Evolutionary conservation across 2,113 vertebrate genomes (phyloP).

Genomic region (Emydocephalus ijimae): DNA sequence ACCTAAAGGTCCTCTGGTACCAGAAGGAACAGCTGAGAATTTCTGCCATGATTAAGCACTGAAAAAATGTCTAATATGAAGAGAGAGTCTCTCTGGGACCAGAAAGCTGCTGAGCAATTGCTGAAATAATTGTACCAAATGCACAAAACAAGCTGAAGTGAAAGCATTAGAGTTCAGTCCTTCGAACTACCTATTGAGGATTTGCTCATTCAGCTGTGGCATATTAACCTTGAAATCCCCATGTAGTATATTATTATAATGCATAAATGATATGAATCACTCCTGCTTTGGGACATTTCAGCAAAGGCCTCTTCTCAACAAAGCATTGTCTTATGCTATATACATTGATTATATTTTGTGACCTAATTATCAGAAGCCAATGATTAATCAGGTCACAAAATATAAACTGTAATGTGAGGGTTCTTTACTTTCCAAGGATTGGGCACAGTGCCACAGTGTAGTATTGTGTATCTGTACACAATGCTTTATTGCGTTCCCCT

Average conservation of each 20-base stretch:
- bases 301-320: neutral
- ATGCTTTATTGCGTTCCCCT: neutral
- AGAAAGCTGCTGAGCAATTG: constrained; percentile 29
- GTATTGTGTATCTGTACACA: too few relatives aligned
- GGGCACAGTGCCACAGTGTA: too few relatives aligned
- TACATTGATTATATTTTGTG: neutral
- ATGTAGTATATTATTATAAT: constrained; percentile 3
- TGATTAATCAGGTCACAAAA: neutral
- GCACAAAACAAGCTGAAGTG: constrained; percentile 29
- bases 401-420: neutral
- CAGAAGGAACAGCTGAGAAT: constrained; percentile 4
- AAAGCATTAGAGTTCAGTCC: constrained; percentile 5
- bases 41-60: constrained; percentile 10
- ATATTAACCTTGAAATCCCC: constrained; percentile 30
- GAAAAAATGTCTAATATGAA: constrained; percentile 29
- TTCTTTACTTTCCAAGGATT: neutral
- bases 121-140: constrained; percentile 33
- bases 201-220: constrained; percentile 17
- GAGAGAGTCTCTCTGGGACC: constrained; percentile 25
- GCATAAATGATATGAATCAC: constrained; percentile 20
- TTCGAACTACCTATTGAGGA: constrained; percentile 26
- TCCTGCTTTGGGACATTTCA: constrained; percentile 28
- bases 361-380: too few relatives aligned
- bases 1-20: constrained; percentile 29
- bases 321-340: neutral